Evolutionary conservation across 2,888 invertebrate genomes (phyloP).

Genomic region (Operophtera brumata): DNA sequence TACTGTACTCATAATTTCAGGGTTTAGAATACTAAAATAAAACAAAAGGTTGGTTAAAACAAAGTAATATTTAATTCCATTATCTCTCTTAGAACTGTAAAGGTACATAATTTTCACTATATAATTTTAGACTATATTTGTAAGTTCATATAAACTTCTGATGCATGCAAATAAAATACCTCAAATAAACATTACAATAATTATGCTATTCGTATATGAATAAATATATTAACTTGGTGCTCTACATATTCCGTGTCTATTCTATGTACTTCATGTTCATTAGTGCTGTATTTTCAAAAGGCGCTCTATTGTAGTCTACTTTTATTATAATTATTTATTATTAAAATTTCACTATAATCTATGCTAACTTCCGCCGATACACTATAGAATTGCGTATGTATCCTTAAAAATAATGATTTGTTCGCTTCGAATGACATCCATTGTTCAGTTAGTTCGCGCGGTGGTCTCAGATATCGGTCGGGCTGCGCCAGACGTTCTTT

Average conservation of each 20-base stretch:
- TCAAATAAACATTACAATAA: constrained; percentile 31
- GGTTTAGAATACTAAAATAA: too few species aligned
- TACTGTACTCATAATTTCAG: too few species aligned
- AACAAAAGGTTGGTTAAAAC: constrained; percentile 38
- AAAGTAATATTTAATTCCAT: constrained; percentile 62
- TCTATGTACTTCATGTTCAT: constrained; percentile 6
- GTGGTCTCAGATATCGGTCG: background rate
- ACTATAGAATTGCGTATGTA: background rate
- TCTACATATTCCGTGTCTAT: constrained; percentile 34
- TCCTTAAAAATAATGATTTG: constrained; percentile 10
- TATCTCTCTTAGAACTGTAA: constrained; percentile 54
- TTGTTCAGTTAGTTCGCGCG: background rate
- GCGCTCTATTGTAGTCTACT: constrained; percentile 2
- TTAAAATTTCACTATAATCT: background rate
- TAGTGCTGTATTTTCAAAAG: constrained; percentile 31
- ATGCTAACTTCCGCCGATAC: background rate
- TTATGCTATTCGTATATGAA: constrained; percentile 32
- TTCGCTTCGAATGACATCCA: constrained; percentile 5
- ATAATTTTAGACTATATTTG: constrained; percentile 52
- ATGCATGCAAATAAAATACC: constrained; percentile 56
- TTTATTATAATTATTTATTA: background rate
- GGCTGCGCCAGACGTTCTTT: background rate
- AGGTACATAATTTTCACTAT: constrained; percentile 38
- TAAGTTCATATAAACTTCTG: constrained; percentile 48
- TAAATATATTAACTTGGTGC: constrained; percentile 42